Conservation (phyloP, 2,797 vertebrate species). For the Champsocephalus gunnari region DNA sequence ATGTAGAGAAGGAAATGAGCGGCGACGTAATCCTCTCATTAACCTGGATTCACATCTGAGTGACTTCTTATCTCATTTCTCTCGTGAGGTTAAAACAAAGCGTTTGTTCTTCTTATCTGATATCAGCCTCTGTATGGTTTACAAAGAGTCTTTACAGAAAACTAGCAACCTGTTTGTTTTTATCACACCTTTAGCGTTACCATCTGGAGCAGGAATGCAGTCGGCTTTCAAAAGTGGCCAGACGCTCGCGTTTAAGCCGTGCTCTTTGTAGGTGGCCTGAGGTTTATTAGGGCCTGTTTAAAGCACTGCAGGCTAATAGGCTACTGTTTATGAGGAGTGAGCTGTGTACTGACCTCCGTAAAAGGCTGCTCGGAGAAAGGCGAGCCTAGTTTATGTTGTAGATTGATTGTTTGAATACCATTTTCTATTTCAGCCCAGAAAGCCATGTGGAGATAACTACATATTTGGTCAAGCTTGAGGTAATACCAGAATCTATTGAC, state of each 20-base stretch:
- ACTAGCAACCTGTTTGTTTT: slow-evolving; percentile 63
- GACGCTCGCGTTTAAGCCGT: slow-evolving; percentile 19
- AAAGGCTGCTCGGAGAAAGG: slow-evolving; percentile 14
- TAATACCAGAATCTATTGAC: slow-evolving; percentile 34
- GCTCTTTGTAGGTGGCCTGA: slow-evolving; percentile 68
- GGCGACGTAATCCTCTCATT: slow-evolving; percentile 21
- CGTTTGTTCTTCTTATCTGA: slow-evolving; percentile 59
- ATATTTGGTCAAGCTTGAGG: slow-evolving; percentile 34
- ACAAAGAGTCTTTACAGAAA: slow-evolving; percentile 25
- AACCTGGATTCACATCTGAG: slow-evolving; percentile 15
- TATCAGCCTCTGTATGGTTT: slow-evolving; percentile 12
- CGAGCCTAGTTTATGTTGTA: not conserved
- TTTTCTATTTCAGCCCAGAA: slow-evolving; percentile 40
- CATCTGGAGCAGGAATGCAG: slow-evolving; percentile 65
- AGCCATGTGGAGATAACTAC: slow-evolving; percentile 20
- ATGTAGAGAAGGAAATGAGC: slow-evolving; percentile 28
- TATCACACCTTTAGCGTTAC: slow-evolving; percentile 67
- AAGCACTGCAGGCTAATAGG: slow-evolving; percentile 47
- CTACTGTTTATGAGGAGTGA: slow-evolving; percentile 61
- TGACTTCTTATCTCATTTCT: slow-evolving; percentile 27
- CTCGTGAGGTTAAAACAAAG: slow-evolving; percentile 32
- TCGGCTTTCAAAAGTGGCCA: slow-evolving; percentile 38
- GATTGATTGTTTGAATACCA: slow-evolving; percentile 15
- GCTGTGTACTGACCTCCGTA: slow-evolving; percentile 8
- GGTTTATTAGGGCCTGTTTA: slow-evolving; percentile 62